Conservation (phyloP, 2,113 vertebrate species). For the Vicugna pacos region DNA sequence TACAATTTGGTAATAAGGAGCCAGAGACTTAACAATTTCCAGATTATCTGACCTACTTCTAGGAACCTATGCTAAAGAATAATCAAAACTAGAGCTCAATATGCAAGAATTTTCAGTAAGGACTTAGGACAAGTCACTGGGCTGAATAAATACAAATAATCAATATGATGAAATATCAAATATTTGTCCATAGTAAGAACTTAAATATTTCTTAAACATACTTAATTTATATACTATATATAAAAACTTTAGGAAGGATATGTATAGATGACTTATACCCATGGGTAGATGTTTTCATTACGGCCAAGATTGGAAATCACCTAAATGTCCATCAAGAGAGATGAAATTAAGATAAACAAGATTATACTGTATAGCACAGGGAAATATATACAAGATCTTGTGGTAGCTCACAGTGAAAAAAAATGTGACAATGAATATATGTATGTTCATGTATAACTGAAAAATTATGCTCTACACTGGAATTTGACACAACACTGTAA, state of each 20-base stretch:
- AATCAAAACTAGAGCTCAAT: constrained; percentile 15
- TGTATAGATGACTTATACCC: not conserved
- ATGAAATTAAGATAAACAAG: not conserved
- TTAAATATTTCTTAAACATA: constrained; percentile 37
- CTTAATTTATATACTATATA: not conserved
- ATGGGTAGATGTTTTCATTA: not conserved
- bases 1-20: not conserved
- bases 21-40: constrained; percentile 15
- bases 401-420: no score
- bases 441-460: no score
- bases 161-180: constrained; percentile 48
- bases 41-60: not conserved
- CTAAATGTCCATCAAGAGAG: not conserved
- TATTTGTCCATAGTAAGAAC: constrained; percentile 15
- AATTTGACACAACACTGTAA: no score
- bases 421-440: no score
- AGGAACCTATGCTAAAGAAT: not conserved
- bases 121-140: not conserved
- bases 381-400: no score
- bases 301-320: constrained; percentile 27
- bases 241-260: not conserved
- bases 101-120: constrained; percentile 42
- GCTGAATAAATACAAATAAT: constrained; percentile 15
- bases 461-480: no score
- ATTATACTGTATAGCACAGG: no score